Percentiles rank a stretch among this genome's conserved stretches.
Conservation (phyloP, 1,140 invertebrate genomes). For the Sycophila sp. region DNA sequence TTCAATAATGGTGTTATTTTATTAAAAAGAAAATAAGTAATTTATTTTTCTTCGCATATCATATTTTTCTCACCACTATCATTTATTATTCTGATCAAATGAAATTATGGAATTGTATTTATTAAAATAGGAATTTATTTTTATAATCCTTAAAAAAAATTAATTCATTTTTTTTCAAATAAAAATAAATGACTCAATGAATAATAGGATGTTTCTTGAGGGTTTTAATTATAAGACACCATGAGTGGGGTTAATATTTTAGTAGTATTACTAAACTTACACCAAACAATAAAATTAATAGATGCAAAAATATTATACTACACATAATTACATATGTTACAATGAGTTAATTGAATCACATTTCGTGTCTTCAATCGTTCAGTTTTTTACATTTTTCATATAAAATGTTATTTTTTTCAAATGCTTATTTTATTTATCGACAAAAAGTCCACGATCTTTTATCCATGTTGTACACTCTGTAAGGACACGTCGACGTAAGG, state of each 20-base stretch:
- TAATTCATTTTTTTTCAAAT: not conserved
- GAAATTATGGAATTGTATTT: too few species aligned
- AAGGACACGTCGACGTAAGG: constrained; percentile 56
- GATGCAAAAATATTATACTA: constrained; percentile 14
- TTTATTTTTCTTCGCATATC: too few species aligned
- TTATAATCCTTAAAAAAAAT: not conserved
- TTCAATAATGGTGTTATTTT: too few species aligned
- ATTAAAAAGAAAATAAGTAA: too few species aligned
- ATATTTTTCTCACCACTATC: too few species aligned
- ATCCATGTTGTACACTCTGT: constrained; percentile 55
- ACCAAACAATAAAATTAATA: constrained; percentile 23
- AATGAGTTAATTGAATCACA: constrained; percentile 7
- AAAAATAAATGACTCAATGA: not conserved
- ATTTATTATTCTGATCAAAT: too few species aligned
- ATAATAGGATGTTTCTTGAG: too few species aligned
- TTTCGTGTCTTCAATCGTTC: too few species aligned
- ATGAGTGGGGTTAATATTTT: constrained; percentile 7
- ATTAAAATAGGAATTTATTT: too few species aligned
- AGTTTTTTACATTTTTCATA: not conserved
- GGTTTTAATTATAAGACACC: too few species aligned
- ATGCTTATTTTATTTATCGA: constrained; percentile 32
- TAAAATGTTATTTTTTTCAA: not conserved
- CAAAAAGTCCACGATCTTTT: constrained; percentile 53
- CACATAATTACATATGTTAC: constrained; percentile 39
- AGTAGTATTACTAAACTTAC: constrained; percentile 26